A percentile compares a stretch with the other conserved stretches of the same genome.
These are phyloP conservation scores for Panulirus ornatus DNA, from an alignment of 1,140 invertebrate species.

Conservation along the genomic window DNA sequence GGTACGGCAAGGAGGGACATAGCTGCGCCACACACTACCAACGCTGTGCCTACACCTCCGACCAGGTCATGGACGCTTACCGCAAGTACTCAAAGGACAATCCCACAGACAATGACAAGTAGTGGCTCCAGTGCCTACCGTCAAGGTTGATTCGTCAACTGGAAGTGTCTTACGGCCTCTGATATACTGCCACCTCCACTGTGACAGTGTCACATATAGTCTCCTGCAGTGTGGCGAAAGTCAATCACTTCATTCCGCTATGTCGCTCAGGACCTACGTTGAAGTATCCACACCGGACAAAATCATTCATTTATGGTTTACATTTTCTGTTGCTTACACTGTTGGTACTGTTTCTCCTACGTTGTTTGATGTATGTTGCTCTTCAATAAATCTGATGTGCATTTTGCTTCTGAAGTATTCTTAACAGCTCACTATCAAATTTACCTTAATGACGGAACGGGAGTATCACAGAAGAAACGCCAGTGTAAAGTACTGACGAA, in stretches of 20 bases:
- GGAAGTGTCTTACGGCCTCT: background rate
- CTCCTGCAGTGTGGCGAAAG: too few relatives aligned
- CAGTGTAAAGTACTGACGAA: too few relatives aligned
- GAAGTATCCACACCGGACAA: background rate
- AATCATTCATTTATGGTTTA: too few relatives aligned
- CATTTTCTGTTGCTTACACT: too few relatives aligned
- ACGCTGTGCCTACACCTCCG: slow-evolving; percentile 24
- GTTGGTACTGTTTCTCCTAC: too few relatives aligned
- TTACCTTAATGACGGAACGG: too few relatives aligned
- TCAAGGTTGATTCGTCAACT: background rate
- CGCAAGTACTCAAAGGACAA: background rate
- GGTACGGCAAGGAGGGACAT: slow-evolving; percentile 58
- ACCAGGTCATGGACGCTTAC: slow-evolving; percentile 48
- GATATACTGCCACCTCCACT: background rate
- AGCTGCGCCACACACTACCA: slow-evolving; percentile 25
- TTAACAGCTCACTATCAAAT: too few relatives aligned
- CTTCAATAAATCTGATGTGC: too few relatives aligned
- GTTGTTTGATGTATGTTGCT: too few relatives aligned
- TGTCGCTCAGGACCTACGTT: background rate
- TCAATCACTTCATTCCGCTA: too few relatives aligned
- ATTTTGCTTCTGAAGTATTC: too few relatives aligned
- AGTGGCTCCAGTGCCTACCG: background rate
- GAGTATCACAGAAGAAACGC: too few relatives aligned
- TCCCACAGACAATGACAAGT: background rate
- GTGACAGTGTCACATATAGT: background rate